A percentile compares a stretch with the other conserved stretches of the same genome.
phyloP scores from a whole-genome alignment of 2,797 vertebrate genomes.

The Semotilus atromaculatus region DNA sequence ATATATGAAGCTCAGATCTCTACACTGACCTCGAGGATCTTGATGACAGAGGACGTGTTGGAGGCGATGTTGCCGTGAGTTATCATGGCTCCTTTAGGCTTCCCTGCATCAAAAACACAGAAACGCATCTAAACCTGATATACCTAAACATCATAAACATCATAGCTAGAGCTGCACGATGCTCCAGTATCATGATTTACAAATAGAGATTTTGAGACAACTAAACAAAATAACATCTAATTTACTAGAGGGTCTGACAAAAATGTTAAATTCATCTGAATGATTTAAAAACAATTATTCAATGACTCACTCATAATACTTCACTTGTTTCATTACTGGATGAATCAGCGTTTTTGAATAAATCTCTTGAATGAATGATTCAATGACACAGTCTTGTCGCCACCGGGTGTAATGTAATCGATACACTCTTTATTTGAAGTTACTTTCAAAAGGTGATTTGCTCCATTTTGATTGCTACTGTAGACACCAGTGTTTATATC shows the following conservation, averaged over 20 bases:
- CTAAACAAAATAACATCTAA: not conserved
- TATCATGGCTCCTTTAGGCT: constrained; percentile 88
- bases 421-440: not conserved
- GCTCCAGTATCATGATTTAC: not conserved
- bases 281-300: not conserved
- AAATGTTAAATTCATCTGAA: not conserved
- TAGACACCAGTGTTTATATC: not conserved
- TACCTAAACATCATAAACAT: too few species aligned
- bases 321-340: too few species aligned
- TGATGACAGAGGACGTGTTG: constrained; percentile 85
- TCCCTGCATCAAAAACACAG: constrained; percentile 68
- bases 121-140: not conserved
- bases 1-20: not conserved
- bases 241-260: not conserved
- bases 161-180: not conserved
- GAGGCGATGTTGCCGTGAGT: constrained; percentile 86
- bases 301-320: too few species aligned
- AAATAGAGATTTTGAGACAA: not conserved
- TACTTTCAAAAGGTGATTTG: not conserved
- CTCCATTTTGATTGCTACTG: not conserved
- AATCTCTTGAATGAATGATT: too few species aligned
- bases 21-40: constrained; percentile 83
- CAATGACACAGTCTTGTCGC: too few species aligned
- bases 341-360: too few species aligned
- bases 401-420: too few species aligned